phyloP scores from a whole-genome alignment of 2,888 invertebrate species.

The Sesamia inferens region DNA sequence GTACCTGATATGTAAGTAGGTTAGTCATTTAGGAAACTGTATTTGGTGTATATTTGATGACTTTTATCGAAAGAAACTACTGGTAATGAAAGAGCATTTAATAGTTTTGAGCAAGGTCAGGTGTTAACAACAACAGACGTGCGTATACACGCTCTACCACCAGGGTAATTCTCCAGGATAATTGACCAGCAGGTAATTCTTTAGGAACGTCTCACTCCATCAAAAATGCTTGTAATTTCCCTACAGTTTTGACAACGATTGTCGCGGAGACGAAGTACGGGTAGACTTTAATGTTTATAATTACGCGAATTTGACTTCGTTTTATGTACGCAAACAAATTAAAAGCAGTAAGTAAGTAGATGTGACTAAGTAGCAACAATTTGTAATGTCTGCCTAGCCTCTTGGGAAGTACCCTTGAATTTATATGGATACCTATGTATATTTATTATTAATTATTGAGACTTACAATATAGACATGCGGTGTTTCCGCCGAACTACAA shows the following conservation, averaged over 20 bases:
- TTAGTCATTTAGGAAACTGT: not conserved
- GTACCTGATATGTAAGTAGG: not conserved
- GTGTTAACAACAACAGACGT: not conserved
- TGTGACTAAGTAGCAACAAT: no score
- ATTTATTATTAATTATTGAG: not conserved
- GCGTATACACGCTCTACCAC: not conserved
- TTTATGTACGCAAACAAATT: not conserved
- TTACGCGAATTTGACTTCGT: no score
- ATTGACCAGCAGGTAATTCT: not conserved
- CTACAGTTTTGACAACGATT: not conserved
- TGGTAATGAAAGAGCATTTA: not conserved
- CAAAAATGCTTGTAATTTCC: not conserved
- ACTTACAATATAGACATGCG: no score
- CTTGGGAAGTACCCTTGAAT: not conserved
- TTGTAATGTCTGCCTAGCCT: not conserved
- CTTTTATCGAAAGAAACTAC: no score
- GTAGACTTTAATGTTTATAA: no score
- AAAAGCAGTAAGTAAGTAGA: not conserved
- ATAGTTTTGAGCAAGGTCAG: not conserved
- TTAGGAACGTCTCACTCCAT: not conserved
- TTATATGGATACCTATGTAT: not conserved
- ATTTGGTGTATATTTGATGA: not conserved
- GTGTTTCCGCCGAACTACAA: no score
- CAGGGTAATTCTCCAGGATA: not conserved
- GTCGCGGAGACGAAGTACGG: not conserved